These are phyloP conservation scores for Rhea pennata DNA, from an alignment of 2,113 vertebrate species.

Conservation along the genomic window DNA sequence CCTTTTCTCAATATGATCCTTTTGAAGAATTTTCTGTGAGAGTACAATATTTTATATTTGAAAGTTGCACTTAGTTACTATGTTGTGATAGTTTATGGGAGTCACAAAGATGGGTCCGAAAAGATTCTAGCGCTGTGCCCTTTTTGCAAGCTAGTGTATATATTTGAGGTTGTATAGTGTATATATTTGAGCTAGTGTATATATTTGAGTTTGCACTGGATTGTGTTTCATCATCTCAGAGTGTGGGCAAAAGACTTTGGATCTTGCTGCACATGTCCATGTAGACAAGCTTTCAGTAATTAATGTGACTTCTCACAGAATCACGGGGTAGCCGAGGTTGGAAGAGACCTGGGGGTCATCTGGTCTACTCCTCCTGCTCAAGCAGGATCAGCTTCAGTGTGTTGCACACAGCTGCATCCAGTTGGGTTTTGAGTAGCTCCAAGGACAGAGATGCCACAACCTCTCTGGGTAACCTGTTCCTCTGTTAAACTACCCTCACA, in stretches of 20 bases:
- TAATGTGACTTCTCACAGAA: not conserved
- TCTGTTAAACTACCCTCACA: not conserved
- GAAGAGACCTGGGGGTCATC: no score
- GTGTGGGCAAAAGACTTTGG: not conserved
- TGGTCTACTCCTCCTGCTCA: no score
- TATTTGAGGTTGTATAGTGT: no score
- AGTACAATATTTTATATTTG: not conserved
- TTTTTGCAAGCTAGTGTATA: not conserved
- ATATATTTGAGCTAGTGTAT: no score
- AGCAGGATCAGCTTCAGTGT: no score
- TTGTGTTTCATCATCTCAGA: not conserved
- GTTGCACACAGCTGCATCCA: no score
- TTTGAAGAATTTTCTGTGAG: not conserved
- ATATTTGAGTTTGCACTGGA: no score
- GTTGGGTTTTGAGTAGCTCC: no score
- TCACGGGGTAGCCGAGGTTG: no score
- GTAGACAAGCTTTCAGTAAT: not conserved
- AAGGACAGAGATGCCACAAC: no score
- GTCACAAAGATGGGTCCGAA: not conserved
- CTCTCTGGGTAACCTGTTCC: not conserved
- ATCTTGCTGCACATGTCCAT: not conserved
- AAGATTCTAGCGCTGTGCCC: not conserved
- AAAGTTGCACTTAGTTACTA: not conserved
- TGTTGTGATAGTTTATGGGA: not conserved
- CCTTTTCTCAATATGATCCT: not conserved